These are phyloP conservation scores for Spilosoma lubricipeda DNA, from an alignment of 2,888 invertebrate species.

Conservation along the genomic window DNA sequence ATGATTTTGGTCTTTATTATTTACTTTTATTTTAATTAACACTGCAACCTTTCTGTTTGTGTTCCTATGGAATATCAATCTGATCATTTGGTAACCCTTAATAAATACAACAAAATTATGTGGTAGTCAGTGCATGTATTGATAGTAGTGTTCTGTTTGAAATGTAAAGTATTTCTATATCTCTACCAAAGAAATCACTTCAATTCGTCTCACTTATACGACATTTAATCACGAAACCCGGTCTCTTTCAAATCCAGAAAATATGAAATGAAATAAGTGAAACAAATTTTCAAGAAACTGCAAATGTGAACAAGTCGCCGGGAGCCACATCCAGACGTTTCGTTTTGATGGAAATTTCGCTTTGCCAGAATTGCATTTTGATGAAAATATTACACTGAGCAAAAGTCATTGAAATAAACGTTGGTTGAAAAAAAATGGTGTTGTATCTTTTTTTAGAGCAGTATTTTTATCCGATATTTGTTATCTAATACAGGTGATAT, in stretches of 20 bases:
- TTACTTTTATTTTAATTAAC: background rate
- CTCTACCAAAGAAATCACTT: background rate
- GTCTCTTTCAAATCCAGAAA: constrained; percentile 11
- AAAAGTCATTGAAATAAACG: constrained; percentile 24
- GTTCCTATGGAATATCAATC: too few relatives aligned
- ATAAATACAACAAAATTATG: too few relatives aligned
- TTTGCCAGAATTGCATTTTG: constrained; percentile 34
- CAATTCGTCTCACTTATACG: constrained; percentile 8
- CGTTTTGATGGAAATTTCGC: constrained; percentile 39
- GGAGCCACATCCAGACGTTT: constrained; percentile 36
- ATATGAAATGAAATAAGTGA: constrained; percentile 19
- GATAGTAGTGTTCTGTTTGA: background rate
- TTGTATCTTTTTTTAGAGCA: background rate
- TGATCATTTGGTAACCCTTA: background rate
- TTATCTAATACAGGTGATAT: background rate
- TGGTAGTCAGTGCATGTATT: background rate
- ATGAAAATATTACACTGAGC: constrained; percentile 31
- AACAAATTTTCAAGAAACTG: constrained; percentile 38
- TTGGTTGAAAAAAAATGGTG: constrained; percentile 8
- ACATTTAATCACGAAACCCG: constrained; percentile 6
- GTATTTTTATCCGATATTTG: background rate
- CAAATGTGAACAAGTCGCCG: constrained; percentile 39
- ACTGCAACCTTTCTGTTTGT: background rate
- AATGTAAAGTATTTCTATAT: background rate
- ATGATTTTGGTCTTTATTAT: too few relatives aligned